Evolutionary conservation across 2,888 invertebrate genomes (phyloP).

Genomic region (Brachypterus glaber): DNA sequence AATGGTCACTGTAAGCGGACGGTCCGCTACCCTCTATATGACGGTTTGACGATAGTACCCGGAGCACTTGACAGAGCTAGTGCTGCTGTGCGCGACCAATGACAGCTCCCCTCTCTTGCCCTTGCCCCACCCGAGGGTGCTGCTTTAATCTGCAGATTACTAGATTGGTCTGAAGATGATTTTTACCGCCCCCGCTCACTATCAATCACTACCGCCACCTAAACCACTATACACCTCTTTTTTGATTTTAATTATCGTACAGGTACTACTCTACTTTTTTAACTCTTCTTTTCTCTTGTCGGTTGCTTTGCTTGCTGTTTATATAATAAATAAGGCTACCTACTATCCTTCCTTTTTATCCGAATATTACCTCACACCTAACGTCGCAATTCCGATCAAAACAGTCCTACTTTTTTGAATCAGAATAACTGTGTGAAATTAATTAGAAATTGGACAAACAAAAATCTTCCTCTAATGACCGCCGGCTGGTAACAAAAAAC

Average conservation of each 20-base stretch:
- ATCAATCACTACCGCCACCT: too few relatives aligned
- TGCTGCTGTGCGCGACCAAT: slow-evolving; percentile 29
- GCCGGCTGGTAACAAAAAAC: too few relatives aligned
- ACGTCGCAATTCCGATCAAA: too few relatives aligned
- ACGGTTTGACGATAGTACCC: slow-evolving; percentile 22
- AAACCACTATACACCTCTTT: too few relatives aligned
- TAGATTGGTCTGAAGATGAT: slow-evolving; percentile 30
- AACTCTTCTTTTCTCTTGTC: slow-evolving; percentile 15
- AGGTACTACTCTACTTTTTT: slow-evolving; percentile 19
- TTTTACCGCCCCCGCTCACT: slow-evolving; percentile 29
- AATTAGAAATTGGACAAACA: too few relatives aligned
- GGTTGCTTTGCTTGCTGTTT: slow-evolving; percentile 8
- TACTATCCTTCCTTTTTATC: background rate
- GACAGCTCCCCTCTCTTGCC: slow-evolving; percentile 30
- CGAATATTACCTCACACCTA: too few relatives aligned
- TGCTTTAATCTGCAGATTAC: slow-evolving; percentile 32
- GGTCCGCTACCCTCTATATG: slow-evolving; percentile 39
- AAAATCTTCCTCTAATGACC: too few relatives aligned
- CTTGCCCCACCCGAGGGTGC: slow-evolving; percentile 36
- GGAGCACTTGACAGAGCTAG: slow-evolving; percentile 22
- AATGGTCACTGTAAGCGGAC: slow-evolving; percentile 30
- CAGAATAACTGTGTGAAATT: too few relatives aligned
- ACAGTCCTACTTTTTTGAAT: too few relatives aligned
- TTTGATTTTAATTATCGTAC: too few relatives aligned
- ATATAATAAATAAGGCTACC: slow-evolving; percentile 7